These are phyloP conservation scores for Lepus timidus DNA, from an alignment of 2,113 vertebrate species.

Conservation along the genomic window DNA sequence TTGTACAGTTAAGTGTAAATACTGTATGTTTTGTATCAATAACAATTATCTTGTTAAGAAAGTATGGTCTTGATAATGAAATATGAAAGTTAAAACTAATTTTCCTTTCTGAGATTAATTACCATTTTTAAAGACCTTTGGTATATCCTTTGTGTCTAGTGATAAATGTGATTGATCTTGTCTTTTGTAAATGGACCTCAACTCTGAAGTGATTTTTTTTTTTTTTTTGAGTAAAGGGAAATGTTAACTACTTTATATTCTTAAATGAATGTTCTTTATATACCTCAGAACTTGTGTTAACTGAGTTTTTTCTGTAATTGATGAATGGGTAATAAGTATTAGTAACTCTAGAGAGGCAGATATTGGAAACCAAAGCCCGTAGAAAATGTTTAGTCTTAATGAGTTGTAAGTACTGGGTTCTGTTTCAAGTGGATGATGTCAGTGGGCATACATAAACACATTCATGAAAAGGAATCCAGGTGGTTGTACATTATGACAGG, in stretches of 20 bases:
- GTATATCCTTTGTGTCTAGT: conserved; percentile 67
- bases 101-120: conserved; percentile 85
- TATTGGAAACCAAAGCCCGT: conserved; percentile 30
- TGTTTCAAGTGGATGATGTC: not conserved
- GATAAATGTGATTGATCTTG: conserved; percentile 68
- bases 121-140: conserved; percentile 74
- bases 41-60: conserved; percentile 86
- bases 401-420: conserved; percentile 27
- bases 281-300: conserved; percentile 34
- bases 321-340: not conserved
- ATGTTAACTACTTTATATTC: conserved; percentile 69
- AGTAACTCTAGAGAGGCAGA: conserved; percentile 7
- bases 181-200: conserved; percentile 78
- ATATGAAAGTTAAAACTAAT: conserved; percentile 85
- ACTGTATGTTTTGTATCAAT: conserved; percentile 87
- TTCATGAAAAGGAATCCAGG: not conserved
- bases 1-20: conserved; percentile 91
- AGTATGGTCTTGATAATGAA: conserved; percentile 85
- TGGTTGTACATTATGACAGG: not conserved
- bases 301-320: conserved; percentile 39
- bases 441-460: not conserved
- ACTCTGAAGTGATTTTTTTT: conserved; percentile 51
- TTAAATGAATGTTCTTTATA: conserved; percentile 26
- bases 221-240: conserved; percentile 76
- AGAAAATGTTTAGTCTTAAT: conserved; percentile 63